Conservation (phyloP, 1,140 invertebrate species). For the Idris sp. region DNA sequence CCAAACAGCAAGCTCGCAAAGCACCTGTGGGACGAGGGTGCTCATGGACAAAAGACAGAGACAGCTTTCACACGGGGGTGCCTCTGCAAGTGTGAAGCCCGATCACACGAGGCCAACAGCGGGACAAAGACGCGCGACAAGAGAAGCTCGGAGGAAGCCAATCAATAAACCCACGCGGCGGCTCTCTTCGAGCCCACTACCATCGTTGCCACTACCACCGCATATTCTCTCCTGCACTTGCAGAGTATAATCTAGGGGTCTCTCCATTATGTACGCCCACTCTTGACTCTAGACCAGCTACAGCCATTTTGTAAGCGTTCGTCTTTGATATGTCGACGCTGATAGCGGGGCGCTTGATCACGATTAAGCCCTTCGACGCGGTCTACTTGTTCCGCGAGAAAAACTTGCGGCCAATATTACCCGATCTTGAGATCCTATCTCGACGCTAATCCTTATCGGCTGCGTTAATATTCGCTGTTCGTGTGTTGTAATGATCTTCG, state of each 20-base stretch:
- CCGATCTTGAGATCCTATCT: constrained; percentile 36
- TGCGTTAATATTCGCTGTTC: constrained; percentile 32
- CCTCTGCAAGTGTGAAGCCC: constrained; percentile 9
- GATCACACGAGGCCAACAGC: constrained; percentile 24
- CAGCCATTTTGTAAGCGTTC: constrained; percentile 77
- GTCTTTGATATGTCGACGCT: constrained; percentile 62
- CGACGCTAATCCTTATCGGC: constrained; percentile 39
- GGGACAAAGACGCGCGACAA: constrained; percentile 57
- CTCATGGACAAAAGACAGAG: constrained; percentile 55
- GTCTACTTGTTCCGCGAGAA: constrained; percentile 5
- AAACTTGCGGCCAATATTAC: constrained; percentile 4
- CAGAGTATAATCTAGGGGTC: constrained; percentile 68
- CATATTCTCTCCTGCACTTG: constrained; percentile 57
- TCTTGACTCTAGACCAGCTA: constrained; percentile 68
- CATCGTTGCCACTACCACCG: constrained; percentile 50
- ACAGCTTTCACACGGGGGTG: constrained; percentile 23
- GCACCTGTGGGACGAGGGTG: constrained; percentile 71
- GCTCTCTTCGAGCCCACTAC: constrained; percentile 71
- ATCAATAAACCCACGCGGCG: constrained; percentile 77
- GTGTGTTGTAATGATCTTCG: constrained; percentile 19
- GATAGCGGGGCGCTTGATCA: constrained; percentile 56
- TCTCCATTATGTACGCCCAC: constrained; percentile 78
- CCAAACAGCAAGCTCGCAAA: constrained; percentile 69
- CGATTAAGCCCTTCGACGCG: constrained; percentile 58
- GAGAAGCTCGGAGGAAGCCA: constrained; percentile 75